Evolutionary conservation across 2,888 invertebrate genomes (phyloP).

Genomic region (Schizaphis graminum): DNA sequence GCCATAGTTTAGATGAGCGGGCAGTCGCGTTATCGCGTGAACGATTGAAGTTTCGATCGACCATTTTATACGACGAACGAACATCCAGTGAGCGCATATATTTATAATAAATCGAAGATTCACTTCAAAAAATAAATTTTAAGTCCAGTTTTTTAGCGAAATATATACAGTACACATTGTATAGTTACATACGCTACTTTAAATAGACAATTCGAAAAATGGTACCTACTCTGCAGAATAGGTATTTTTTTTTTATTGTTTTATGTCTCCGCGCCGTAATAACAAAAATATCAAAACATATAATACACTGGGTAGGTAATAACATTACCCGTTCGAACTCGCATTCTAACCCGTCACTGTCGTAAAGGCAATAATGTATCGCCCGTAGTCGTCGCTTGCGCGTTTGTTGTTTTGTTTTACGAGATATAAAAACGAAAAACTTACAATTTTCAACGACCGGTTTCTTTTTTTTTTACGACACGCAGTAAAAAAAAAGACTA

Average conservation of each 20-base stretch:
- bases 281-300: background rate
- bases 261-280: background rate
- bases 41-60: too few species aligned
- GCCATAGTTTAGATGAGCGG: background rate
- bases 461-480: constrained; percentile 43
- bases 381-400: background rate
- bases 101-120: background rate
- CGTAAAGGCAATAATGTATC: background rate
- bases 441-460: constrained; percentile 24
- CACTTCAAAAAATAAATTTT: background rate
- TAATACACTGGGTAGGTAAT: background rate
- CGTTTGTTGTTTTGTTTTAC: constrained; percentile 5
- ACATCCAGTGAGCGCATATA: background rate
- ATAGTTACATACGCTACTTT: background rate
- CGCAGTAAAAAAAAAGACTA: constrained; percentile 25
- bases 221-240: background rate
- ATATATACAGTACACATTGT: background rate
- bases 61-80: background rate
- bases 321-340: background rate
- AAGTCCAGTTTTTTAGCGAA: background rate
- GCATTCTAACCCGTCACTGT: background rate
- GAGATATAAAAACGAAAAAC: background rate
- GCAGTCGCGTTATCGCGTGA: background rate
- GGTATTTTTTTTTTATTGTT: background rate
- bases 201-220: background rate